Conservation (phyloP, 2,888 invertebrate species). For the Dioctria linearis region DNA sequence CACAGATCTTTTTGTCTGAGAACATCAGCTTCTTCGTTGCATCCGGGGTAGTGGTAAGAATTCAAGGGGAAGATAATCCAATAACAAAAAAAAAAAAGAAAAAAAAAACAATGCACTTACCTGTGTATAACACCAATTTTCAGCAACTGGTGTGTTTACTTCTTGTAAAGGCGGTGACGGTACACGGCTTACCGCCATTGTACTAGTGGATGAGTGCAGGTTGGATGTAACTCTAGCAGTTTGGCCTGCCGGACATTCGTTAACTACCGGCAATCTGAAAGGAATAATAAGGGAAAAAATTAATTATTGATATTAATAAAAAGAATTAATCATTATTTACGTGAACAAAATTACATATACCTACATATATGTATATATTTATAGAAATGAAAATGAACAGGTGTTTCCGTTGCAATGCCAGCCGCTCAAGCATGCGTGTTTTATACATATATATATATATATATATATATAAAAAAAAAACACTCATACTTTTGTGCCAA, state of each 20-base stretch:
- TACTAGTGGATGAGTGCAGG: slow-evolving; percentile 85
- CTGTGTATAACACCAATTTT: slow-evolving; percentile 99
- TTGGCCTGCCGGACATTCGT: slow-evolving; percentile 84
- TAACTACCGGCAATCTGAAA: slow-evolving; percentile 84
- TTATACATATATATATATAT: not conserved
- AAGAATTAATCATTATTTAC: not conserved
- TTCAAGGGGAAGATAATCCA: not conserved
- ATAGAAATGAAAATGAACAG: not conserved
- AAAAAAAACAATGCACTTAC: slow-evolving; percentile 72
- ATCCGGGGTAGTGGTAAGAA: slow-evolving; percentile 14
- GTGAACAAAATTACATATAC: not conserved
- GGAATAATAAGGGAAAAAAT: slow-evolving; percentile 61
- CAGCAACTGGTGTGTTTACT: slow-evolving; percentile 97
- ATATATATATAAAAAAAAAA: not conserved
- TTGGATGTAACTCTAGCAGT: slow-evolving; percentile 91
- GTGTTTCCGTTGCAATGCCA: not conserved
- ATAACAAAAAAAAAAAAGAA: not conserved
- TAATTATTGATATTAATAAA: slow-evolving; percentile 6
- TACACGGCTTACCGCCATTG: slow-evolving; percentile 96
- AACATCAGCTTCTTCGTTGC: not conserved
- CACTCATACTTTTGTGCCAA: not conserved
- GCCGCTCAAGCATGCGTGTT: too few relatives aligned
- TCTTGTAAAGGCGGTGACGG: slow-evolving; percentile 96
- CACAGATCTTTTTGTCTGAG: not conserved
- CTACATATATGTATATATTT: not conserved